Conservation (phyloP, 2,888 invertebrate species). For the Ormyrus thymus region DNA sequence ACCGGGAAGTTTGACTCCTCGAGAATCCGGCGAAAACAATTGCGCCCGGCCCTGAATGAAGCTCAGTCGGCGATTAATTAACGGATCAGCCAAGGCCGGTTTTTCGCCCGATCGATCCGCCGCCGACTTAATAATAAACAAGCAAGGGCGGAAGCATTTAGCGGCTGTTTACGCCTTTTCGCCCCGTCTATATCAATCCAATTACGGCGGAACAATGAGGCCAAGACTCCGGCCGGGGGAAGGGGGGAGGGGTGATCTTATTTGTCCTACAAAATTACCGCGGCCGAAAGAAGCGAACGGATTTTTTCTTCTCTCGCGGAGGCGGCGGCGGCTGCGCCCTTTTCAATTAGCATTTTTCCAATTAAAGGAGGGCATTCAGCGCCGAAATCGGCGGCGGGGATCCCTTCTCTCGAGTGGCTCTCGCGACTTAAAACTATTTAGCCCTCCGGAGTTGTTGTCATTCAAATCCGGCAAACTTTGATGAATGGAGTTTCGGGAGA, state of each 20-base stretch:
- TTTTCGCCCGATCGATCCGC: conserved; percentile 4
- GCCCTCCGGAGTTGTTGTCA: conserved; percentile 46
- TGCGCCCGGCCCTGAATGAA: conserved; percentile 29
- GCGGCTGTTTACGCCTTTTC: background rate
- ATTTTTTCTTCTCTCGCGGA: conserved; percentile 13
- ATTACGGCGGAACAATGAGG: conserved; percentile 42
- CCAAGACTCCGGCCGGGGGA: background rate
- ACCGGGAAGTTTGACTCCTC: conserved; percentile 23
- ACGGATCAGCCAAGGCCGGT: conserved; percentile 29
- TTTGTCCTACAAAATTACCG: conserved; percentile 50
- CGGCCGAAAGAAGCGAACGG: conserved; percentile 18
- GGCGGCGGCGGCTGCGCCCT: background rate
- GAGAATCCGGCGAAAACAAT: conserved; percentile 39
- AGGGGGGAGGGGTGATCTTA: background rate
- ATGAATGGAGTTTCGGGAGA: conserved; percentile 37
- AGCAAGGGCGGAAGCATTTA: too few species aligned
- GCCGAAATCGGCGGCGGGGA: conserved; percentile 23
- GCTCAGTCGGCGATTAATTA: conserved; percentile 48
- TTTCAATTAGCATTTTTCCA: conserved; percentile 57
- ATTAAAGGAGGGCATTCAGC: conserved; percentile 53
- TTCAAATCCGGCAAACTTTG: conserved; percentile 53
- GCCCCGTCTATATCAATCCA: conserved; percentile 18
- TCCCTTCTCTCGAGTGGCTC: conserved; percentile 16
- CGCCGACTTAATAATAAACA: background rate
- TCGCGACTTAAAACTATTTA: conserved; percentile 46